phyloP scores from a whole-genome alignment of 2,888 invertebrate species.

The Campaea margaritaria region DNA sequence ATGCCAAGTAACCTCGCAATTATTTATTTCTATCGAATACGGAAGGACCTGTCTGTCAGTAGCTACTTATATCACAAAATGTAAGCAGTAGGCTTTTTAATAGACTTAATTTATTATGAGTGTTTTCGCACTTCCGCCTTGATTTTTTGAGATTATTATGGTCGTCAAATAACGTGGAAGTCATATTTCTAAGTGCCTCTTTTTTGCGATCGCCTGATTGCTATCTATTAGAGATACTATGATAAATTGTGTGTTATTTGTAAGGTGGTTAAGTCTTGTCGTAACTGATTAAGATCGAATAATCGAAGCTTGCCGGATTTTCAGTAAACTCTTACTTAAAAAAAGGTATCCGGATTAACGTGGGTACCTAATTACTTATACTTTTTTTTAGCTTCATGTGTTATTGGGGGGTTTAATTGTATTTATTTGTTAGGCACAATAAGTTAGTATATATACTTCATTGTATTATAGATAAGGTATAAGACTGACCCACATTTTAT shows the following conservation, averaged over 20 bases:
- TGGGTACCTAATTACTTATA: no score
- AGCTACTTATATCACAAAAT: constrained; percentile 21
- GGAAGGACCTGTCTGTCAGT: constrained; percentile 33
- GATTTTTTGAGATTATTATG: background rate
- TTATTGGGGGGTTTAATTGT: no score
- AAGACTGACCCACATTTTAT: no score
- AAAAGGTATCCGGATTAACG: no score
- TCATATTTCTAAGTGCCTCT: no score
- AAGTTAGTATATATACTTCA: no score
- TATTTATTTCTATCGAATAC: constrained; percentile 32
- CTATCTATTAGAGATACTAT: background rate
- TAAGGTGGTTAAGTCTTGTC: background rate
- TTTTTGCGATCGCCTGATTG: background rate
- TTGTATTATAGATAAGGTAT: no score
- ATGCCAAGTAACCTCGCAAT: constrained; percentile 27
- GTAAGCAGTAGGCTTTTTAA: constrained; percentile 22
- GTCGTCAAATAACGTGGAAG: background rate
- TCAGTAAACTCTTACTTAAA: no score
- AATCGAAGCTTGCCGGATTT: no score
- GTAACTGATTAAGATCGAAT: no score
- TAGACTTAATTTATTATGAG: constrained; percentile 22
- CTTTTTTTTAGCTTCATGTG: no score
- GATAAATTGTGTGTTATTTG: background rate
- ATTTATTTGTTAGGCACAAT: no score
- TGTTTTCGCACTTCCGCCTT: constrained; percentile 23